Conservation (phyloP, 2,888 invertebrate species). For the Pachycephus smyrnensis region DNA sequence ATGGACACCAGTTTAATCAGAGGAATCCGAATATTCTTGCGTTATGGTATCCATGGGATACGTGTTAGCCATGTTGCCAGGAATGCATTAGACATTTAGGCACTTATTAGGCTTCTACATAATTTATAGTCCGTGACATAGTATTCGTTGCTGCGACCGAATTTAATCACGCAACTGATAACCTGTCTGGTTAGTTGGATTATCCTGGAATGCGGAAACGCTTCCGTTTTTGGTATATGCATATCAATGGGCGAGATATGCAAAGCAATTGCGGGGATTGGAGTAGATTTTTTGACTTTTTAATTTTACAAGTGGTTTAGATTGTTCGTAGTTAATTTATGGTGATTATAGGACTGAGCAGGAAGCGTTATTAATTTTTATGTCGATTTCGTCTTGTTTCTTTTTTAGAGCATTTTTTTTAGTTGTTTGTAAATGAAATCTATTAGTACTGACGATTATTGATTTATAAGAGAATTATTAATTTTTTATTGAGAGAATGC, state of each 20-base stretch:
- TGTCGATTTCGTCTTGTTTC: background rate
- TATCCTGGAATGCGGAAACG: background rate
- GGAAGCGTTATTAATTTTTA: too few species aligned
- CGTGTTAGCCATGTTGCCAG: background rate
- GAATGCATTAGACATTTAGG: background rate
- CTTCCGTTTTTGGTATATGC: background rate
- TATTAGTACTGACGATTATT: too few species aligned
- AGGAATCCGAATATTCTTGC: background rate
- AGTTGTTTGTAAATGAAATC: too few species aligned
- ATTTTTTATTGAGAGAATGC: conserved; percentile 11
- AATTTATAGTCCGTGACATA: background rate
- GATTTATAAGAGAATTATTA: conserved; percentile 6
- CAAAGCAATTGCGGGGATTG: background rate
- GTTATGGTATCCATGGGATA: background rate
- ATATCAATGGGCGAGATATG: background rate
- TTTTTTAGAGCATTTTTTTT: too few species aligned
- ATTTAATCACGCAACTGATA: background rate
- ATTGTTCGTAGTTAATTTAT: too few species aligned
- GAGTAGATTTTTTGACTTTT: too few species aligned
- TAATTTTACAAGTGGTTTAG: too few species aligned
- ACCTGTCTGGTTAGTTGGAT: background rate
- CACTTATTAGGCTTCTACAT: background rate
- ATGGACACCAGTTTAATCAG: background rate
- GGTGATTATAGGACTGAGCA: too few species aligned
- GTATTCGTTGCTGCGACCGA: background rate